A percentile compares a stretch with the other conserved stretches of the same genome.
Evolutionary conservation across 2,797 vertebrate species (phyloP).

Genomic region (Melanotaenia nigrans): DNA sequence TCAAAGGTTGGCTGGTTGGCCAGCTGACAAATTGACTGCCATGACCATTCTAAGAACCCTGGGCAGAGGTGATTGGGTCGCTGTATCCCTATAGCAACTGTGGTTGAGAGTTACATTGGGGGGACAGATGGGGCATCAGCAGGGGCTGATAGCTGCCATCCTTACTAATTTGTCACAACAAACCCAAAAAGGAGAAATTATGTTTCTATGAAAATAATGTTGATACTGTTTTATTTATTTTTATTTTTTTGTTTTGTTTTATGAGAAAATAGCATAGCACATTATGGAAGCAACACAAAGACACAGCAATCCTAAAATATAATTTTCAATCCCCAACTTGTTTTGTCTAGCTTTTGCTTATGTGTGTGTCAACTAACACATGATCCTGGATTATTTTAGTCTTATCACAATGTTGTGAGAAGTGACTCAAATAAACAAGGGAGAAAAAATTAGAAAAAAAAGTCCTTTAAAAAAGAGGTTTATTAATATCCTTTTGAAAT

Average conservation of each 20-base stretch:
- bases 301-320: not conserved
- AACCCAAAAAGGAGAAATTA: slow-evolving; percentile 37
- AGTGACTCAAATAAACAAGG: no score
- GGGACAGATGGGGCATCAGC: slow-evolving; percentile 72
- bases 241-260: no score
- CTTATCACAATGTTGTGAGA: no score
- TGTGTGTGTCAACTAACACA: no score
- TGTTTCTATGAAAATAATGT: slow-evolving; percentile 26
- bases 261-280: no score
- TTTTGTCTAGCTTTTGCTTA: no score
- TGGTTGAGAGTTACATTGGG: slow-evolving; percentile 58
- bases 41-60: slow-evolving; percentile 64
- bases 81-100: slow-evolving; percentile 47
- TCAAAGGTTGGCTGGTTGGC: slow-evolving; percentile 54
- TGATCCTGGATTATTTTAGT: no score
- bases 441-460: no score
- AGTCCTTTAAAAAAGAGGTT: no score
- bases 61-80: slow-evolving; percentile 68
- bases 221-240: no score
- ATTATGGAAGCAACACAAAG: not conserved
- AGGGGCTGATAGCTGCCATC: slow-evolving; percentile 45
- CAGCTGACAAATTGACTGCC: slow-evolving; percentile 66
- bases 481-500: no score
- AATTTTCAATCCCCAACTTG: not conserved
- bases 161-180: slow-evolving; percentile 40